Percentiles rank a stretch among this genome's conserved stretches.
phyloP scores from a whole-genome alignment of 2,113 vertebrate species.

The Mirza zaza region DNA sequence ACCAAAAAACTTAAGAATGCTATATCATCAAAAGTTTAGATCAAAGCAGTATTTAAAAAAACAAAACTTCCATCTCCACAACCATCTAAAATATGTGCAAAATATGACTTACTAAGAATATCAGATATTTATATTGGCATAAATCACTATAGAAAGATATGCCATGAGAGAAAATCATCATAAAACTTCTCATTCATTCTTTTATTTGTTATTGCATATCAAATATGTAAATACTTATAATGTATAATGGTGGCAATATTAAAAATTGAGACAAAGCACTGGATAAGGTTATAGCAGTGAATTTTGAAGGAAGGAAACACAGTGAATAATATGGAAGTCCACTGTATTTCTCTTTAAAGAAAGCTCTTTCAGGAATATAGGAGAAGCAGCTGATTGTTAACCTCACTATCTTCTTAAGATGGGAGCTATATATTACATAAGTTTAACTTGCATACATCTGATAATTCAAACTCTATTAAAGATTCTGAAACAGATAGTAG shows the following conservation, averaged over 20 bases:
- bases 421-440: background rate
- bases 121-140: background rate
- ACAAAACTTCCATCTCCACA: background rate
- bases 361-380: background rate
- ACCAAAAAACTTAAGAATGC: background rate
- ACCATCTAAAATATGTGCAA: conserved; percentile 6
- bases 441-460: background rate
- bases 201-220: background rate
- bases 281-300: background rate
- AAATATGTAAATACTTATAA: background rate
- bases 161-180: background rate
- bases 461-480: background rate
- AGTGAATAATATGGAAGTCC: background rate
- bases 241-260: background rate
- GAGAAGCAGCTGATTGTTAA: background rate
- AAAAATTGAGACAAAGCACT: background rate
- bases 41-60: background rate
- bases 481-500: background rate
- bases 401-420: background rate
- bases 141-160: background rate
- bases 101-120: background rate
- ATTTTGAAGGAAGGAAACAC: background rate
- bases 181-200: background rate
- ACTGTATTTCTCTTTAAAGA: background rate
- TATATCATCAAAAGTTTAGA: background rate